These are phyloP conservation scores for Scaeva pyrastri DNA, from an alignment of 2,888 invertebrate genomes.

Conservation along the genomic window DNA sequence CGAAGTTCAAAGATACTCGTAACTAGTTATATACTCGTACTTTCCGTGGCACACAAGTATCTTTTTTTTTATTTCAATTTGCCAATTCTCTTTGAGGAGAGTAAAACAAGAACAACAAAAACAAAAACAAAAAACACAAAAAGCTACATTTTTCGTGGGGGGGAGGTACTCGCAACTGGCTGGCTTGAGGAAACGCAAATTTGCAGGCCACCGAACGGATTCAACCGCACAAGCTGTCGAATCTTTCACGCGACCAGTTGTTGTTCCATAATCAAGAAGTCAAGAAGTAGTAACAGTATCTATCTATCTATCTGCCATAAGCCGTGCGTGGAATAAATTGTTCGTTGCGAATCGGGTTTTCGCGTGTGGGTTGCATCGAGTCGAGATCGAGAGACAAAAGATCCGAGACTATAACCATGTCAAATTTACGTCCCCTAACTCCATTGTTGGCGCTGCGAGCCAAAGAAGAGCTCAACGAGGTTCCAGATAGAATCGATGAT, in stretches of 20 bases:
- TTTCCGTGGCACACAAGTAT: not conserved
- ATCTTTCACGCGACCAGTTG: conserved; percentile 28
- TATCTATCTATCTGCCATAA: not conserved
- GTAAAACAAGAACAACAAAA: not conserved
- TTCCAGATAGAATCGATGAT: conserved; percentile 82
- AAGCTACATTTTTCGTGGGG: not conserved
- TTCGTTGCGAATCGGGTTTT: not conserved
- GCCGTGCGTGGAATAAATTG: not conserved
- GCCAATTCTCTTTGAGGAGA: conserved; percentile 30
- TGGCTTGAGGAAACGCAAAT: not conserved
- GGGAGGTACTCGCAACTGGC: not conserved
- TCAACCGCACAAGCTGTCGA: conserved; percentile 11
- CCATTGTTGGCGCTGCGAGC: conserved; percentile 82
- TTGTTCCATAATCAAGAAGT: conserved; percentile 4
- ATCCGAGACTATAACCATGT: conserved; percentile 68
- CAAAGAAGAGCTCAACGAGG: conserved; percentile 84
- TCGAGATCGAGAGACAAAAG: not conserved
- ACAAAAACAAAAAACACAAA: no score
- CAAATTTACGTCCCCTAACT: conserved; percentile 81
- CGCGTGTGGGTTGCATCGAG: conserved; percentile 3
- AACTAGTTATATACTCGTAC: not conserved
- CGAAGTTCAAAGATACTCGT: not conserved
- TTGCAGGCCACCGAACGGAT: not conserved
- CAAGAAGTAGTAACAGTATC: not conserved
- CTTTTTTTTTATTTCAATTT: not conserved